These are phyloP conservation scores for Atta colombica DNA, from an alignment of 1,140 invertebrate species.

Conservation along the genomic window DNA sequence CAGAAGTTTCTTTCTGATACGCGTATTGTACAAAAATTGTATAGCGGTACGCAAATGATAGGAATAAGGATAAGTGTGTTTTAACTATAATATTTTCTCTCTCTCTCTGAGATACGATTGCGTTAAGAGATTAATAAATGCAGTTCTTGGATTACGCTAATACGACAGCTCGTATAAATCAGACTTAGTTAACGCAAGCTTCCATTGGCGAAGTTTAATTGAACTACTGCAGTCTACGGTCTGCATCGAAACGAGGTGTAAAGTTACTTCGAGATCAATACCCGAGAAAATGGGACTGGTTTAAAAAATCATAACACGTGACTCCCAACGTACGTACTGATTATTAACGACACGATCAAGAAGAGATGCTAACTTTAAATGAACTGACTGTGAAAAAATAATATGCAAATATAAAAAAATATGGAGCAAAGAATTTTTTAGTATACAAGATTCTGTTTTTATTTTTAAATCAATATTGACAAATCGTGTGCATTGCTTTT, in stretches of 20 bases:
- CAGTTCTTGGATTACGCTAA: neutral
- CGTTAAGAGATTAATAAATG: neutral
- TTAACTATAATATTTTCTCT: neutral
- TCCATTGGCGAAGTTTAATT: conserved; percentile 25
- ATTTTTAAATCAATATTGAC: neutral
- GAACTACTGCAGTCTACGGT: neutral
- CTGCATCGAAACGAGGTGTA: conserved; percentile 14
- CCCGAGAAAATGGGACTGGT: conserved; percentile 23
- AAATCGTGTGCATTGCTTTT: neutral
- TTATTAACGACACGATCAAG: conserved; percentile 2
- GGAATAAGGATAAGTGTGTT: neutral
- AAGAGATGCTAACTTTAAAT: neutral
- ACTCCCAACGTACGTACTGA: neutral
- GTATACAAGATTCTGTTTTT: neutral
- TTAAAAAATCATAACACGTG: conserved; percentile 30
- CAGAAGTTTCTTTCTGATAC: neutral
- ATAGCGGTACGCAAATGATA: neutral
- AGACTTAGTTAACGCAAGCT: neutral
- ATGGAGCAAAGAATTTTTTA: neutral
- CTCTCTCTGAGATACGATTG: neutral
- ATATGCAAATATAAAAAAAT: neutral
- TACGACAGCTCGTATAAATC: conserved; percentile 1
- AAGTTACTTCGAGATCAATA: conserved; percentile 37
- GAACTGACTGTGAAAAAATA: neutral
- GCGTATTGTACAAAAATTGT: neutral